Percentiles rank a stretch among this genome's conserved stretches.
Evolutionary conservation across 2,888 invertebrate genomes (phyloP).

Genomic region (Neocrepidodera transversa): DNA sequence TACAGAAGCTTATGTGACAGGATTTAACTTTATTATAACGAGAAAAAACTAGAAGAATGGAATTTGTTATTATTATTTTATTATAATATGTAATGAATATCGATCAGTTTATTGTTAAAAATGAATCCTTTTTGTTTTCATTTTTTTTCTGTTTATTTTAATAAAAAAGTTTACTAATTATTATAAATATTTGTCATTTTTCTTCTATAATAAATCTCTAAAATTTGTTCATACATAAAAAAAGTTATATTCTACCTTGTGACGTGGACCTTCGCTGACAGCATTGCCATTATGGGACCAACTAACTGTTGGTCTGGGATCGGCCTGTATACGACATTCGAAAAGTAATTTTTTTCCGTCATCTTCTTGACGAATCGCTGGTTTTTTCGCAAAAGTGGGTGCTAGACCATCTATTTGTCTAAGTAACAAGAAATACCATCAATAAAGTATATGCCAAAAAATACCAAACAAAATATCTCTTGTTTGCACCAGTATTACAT

Average conservation of each 20-base stretch:
- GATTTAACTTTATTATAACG: too few relatives aligned
- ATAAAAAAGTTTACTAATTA: neutral
- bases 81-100: too few relatives aligned
- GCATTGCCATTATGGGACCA: slow-evolving; percentile 90
- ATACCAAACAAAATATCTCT: slow-evolving; percentile 1
- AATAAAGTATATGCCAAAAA: neutral
- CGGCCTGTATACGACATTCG: slow-evolving; percentile 93
- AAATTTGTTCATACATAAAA: neutral
- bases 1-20: too few relatives aligned
- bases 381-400: slow-evolving; percentile 97
- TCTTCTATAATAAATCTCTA: neutral
- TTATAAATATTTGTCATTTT: too few relatives aligned
- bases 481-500: too few relatives aligned
- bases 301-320: slow-evolving; percentile 85
- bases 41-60: too few relatives aligned
- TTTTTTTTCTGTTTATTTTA: too few relatives aligned
- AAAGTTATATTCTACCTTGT: slow-evolving; percentile 70
- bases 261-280: slow-evolving; percentile 82
- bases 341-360: slow-evolving; percentile 92
- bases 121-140: too few relatives aligned
- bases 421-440: slow-evolving; percentile 47
- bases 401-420: slow-evolving; percentile 98
- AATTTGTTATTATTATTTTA: too few relatives aligned
- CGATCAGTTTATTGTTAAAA: too few relatives aligned
- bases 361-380: slow-evolving; percentile 95